These are phyloP conservation scores for Falco biarmicus DNA, from an alignment of 2,797 vertebrate species.

Conservation along the genomic window DNA sequence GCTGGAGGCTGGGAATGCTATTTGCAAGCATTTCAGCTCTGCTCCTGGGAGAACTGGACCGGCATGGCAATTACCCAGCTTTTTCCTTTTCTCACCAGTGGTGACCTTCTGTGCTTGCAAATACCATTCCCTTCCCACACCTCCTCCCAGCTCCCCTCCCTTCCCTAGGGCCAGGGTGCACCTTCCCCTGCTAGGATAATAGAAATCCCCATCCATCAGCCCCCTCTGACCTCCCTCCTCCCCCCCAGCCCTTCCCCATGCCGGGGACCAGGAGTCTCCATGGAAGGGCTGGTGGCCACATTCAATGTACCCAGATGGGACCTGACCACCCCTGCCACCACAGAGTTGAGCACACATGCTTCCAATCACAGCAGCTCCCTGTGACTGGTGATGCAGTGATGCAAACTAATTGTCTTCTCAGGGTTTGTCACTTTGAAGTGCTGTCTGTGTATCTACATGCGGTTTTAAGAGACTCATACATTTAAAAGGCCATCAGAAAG, in stretches of 20 bases:
- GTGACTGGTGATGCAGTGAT: accelerated
- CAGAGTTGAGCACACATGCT: accelerated
- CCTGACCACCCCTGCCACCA: not conserved
- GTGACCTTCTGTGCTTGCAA: constrained; percentile 29
- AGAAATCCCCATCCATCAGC: not conserved
- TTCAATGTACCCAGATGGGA: not conserved
- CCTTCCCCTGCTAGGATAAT: not conserved
- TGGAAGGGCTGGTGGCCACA: not conserved
- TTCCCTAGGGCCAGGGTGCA: constrained; percentile 31
- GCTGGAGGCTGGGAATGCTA: not conserved
- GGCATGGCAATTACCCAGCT: constrained; percentile 25
- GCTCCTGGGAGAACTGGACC: constrained; percentile 40
- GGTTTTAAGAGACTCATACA: not conserved
- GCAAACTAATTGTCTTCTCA: not conserved
- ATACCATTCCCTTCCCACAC: constrained; percentile 59
- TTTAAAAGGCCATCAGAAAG: not conserved
- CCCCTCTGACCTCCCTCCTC: not conserved
- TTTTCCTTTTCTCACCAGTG: not conserved
- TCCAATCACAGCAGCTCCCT: not conserved
- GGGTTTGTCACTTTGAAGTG: not conserved
- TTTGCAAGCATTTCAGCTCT: not conserved
- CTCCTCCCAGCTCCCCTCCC: not conserved
- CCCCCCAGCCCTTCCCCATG: not conserved
- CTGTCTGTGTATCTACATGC: not conserved
- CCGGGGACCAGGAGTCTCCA: not conserved